These are phyloP conservation scores for Littorina saxatilis DNA, from an alignment of 1,140 invertebrate species.

Conservation along the genomic window DNA sequence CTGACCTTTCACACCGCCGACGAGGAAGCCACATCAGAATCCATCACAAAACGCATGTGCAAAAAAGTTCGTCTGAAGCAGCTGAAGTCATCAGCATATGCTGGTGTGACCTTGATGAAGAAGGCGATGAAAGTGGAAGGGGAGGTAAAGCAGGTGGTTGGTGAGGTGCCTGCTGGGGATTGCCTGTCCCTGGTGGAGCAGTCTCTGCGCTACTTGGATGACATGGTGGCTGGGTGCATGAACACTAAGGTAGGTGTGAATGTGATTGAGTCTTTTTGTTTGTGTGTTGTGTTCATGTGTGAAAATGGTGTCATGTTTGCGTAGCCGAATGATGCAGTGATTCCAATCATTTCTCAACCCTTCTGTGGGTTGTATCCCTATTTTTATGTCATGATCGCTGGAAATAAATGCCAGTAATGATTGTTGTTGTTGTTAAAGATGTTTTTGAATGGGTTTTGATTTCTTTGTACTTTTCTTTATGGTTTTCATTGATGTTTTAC, in stretches of 20 bases:
- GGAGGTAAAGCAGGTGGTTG: neutral
- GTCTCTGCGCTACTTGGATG: constrained; percentile 26
- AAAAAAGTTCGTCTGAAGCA: neutral
- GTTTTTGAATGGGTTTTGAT: no score
- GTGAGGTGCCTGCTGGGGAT: neutral
- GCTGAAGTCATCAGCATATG: neutral
- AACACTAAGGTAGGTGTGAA: neutral
- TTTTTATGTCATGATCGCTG: neutral
- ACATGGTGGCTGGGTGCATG: neutral
- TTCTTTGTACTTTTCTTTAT: no score
- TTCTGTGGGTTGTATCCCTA: no score
- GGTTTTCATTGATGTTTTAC: no score
- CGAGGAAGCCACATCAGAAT: neutral
- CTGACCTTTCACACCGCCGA: constrained; percentile 10
- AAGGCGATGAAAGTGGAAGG: neutral
- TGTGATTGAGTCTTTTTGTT: neutral
- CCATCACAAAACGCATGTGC: neutral
- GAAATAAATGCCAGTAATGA: neutral
- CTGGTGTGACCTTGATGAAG: constrained; percentile 7
- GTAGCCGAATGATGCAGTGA: no score
- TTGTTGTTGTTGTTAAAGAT: no score
- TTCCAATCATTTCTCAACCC: no score
- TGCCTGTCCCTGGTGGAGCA: constrained; percentile 1
- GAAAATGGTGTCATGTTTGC: neutral
- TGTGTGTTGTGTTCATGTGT: neutral